phyloP scores from a whole-genome alignment of 2,797 vertebrate species.

The Aythya fuligula region DNA sequence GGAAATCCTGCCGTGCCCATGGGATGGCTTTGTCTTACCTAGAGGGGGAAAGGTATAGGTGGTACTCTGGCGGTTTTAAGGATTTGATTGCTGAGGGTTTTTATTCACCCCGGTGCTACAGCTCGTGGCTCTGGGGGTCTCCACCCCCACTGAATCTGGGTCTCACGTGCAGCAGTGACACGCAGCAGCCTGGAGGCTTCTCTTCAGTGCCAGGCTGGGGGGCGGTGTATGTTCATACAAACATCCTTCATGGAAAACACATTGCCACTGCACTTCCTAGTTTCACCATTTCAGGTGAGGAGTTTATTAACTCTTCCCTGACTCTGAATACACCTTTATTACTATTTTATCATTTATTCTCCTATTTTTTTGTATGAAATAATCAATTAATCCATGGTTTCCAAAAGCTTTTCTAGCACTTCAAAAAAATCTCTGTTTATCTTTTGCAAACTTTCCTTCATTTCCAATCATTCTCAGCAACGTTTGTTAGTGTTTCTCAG shows the following conservation, averaged over 20 bases:
- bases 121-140: too few relatives aligned
- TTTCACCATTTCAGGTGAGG: neutral
- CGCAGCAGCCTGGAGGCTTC: neutral
- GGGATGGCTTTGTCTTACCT: neutral
- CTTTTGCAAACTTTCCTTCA: neutral
- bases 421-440: neutral
- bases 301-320: neutral
- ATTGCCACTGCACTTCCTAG: neutral
- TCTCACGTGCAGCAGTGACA: rapidly evolving
- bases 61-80: neutral
- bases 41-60: neutral
- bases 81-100: neutral
- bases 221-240: neutral
- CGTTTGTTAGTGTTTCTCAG: neutral
- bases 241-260: neutral
- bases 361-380: neutral
- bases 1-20: neutral
- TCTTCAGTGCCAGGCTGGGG: neutral
- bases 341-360: neutral
- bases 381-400: neutral
- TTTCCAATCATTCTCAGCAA: neutral
- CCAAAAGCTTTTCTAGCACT: neutral
- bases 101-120: too few relatives aligned
- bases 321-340: neutral
- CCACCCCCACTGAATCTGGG: neutral